Evolutionary conservation across 2,797 vertebrate species (phyloP), one percentile per base, ranked within the genome.

Genomic region (Coilia nasus): DNA sequence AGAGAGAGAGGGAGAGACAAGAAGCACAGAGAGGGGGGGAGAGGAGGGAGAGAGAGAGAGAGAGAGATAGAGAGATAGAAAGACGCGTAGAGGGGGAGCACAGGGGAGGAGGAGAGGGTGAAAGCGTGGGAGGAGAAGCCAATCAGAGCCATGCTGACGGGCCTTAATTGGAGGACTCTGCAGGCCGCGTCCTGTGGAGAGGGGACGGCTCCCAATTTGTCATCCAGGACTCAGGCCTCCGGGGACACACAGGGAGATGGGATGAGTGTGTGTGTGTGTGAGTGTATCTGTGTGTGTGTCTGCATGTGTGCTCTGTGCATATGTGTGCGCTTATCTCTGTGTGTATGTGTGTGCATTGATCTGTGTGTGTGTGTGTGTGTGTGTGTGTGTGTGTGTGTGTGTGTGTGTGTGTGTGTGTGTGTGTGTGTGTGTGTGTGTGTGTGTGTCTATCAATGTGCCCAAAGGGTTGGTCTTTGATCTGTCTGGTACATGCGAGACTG

Each of bases 161-260:
- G 14, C 5, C 80, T 83, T 71, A 84, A 88, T 88, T 84, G 83
- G 41, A 19, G 67, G 71, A 23, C 50, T 80, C 56, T 64, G 64
- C 41, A 81, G 54, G 47, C 57, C 10, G 81, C 6, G 67, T 83
- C 83, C 87, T 71, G n/a, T 46, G 59, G 80, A 41, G 78, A 82
- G 31, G 44, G 83, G 83, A 86, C 86, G 59, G 86, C 46, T 81
- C 56, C 81, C 71, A 86, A 88, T 88, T 88, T 86, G 87, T 88
- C 87, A 88, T 81, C 47, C 57, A 59, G 41, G 46, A 81, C 67
- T 82, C 54, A 83, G 59, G 57, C 85, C 83, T 81, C 50, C 64
- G 15, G 87, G 81, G 83, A 47, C 6, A 62, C 21, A 2, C 4
- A 59, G 14, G 67, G 71, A 83, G 57, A 71, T 46, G 35, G 78